Evolutionary conservation across 1,140 invertebrate genomes (phyloP).

Genomic region (Drosophila kepulauana): DNA sequence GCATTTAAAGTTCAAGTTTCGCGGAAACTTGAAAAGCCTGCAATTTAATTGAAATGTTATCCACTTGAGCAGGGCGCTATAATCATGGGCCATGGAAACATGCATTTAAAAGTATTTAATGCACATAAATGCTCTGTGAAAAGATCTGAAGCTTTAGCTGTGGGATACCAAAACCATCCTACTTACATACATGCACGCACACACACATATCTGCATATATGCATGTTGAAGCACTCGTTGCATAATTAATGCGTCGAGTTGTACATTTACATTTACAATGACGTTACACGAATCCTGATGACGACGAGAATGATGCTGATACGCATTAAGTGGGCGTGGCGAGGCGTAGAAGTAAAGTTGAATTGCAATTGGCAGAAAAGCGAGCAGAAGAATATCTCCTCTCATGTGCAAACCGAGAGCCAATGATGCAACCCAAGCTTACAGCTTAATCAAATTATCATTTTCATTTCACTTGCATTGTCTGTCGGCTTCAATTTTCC

Average conservation of each 20-base stretch:
- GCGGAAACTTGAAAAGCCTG: conserved; percentile 23
- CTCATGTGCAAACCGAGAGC: conserved; percentile 8
- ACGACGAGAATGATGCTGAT: conserved; percentile 40
- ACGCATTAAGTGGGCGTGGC: conserved; percentile 66
- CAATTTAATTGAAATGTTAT: conserved; percentile 71
- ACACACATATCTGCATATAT: not conserved
- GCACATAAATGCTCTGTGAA: conserved; percentile 34
- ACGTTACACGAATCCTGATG: conserved; percentile 41
- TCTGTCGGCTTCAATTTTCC: conserved; percentile 50
- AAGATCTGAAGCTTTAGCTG: no score
- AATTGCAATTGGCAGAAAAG: conserved; percentile 14
- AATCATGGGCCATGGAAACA: conserved; percentile 27
- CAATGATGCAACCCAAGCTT: conserved; percentile 24
- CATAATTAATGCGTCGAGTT: conserved; percentile 74
- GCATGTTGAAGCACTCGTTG: conserved; percentile 36
- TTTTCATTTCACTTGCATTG: conserved; percentile 65
- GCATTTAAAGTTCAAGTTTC: conserved; percentile 48
- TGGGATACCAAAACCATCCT: not conserved
- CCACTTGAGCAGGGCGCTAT: conserved; percentile 47
- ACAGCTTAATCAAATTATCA: conserved; percentile 75
- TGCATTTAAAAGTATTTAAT: conserved; percentile 51
- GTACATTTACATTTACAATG: conserved; percentile 73
- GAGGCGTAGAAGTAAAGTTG: conserved; percentile 19
- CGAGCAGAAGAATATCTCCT: not conserved
- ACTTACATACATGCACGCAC: not conserved